Base-by-base conservation (phyloP, 1,140 invertebrate species). In the Microplitis demolitor region DNA sequence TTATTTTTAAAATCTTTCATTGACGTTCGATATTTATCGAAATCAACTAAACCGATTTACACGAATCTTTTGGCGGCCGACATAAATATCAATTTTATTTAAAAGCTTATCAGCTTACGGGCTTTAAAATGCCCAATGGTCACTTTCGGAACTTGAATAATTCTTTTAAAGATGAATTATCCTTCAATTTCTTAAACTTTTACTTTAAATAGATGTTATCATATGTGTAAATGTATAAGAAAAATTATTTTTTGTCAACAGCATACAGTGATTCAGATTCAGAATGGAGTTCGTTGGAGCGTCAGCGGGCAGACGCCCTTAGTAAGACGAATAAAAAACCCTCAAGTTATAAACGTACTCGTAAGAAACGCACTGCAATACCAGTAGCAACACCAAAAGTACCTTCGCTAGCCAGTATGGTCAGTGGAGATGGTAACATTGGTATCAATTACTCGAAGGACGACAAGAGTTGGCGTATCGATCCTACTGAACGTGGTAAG, bases 221-320 rank as follows among this genome's bases (percentile, higher is more conserved):
- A 24, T 24, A 24, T 39, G 14, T 39, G n/a, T 6, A 64, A 13
- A 74, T 73, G 61, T 78, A 68, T 37, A 39, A 50, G 5, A 56
- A 13, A 64, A 61, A 73, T 76, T 34, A 60, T 73, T 76, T 53
- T 54, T 53, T 79, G 74, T 75, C 77, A 77, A 35, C 81, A 92
- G 92, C 92, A 60, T 94, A 94, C 83, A 94, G 93, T 34, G 94
- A 96, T 82, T 95, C 94, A 16, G 95, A 96, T 82, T 96, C 94
- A 77, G 96, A 96, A 69, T 93, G 92, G 85, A 95, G 93, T 79
- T 95, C 94, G 56, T 84, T 93, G 58, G 94, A 95, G 81, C 87
- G 93, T 71, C 88, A 93, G 74, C 85, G 90, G 78, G 90, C 90
- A 51, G 93, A 92, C 74, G 88, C 90, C 4, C 88, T 91, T 73